phyloP scores from a whole-genome alignment of 2,888 invertebrate species.

The Fragum fragum region DNA sequence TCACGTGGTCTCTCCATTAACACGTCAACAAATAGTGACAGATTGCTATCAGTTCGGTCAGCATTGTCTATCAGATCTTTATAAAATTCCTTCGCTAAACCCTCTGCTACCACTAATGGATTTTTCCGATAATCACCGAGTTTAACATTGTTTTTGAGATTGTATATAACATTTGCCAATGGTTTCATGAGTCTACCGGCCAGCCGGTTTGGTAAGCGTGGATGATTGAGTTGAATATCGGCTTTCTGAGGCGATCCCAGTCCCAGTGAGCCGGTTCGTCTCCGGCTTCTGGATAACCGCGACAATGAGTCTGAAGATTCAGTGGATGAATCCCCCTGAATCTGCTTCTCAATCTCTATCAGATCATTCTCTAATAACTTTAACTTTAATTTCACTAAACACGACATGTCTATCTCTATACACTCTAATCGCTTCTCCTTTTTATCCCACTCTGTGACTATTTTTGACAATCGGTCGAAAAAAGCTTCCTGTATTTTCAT shows the following conservation, averaged over 20 bases:
- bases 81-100: conserved; percentile 52
- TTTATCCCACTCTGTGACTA: conserved; percentile 67
- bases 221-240: conserved; percentile 27
- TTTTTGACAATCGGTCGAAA: conserved; percentile 52
- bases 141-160: conserved; percentile 38
- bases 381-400: conserved; percentile 65
- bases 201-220: conserved; percentile 56
- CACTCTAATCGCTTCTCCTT: conserved; percentile 50
- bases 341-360: conserved; percentile 64
- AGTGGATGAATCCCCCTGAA: conserved; percentile 54
- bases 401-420: conserved; percentile 59
- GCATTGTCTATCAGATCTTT: conserved; percentile 37
- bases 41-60: conserved; percentile 10
- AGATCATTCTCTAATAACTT: conserved; percentile 71
- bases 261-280: conserved; percentile 35
- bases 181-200: conserved; percentile 54
- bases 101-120: conserved; percentile 56
- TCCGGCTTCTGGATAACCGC: conserved; percentile 34
- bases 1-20: conserved; percentile 65
- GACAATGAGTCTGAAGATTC: conserved; percentile 22
- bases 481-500: conserved; percentile 59
- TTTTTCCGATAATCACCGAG: conserved; percentile 58
- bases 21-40: conserved; percentile 50
- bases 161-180: conserved; percentile 34
- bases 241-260: background rate